Percentiles rank a stretch among this genome's conserved stretches.
phyloP scores from a whole-genome alignment of 2,797 vertebrate species.

The Clarias platycephalus region DNA sequence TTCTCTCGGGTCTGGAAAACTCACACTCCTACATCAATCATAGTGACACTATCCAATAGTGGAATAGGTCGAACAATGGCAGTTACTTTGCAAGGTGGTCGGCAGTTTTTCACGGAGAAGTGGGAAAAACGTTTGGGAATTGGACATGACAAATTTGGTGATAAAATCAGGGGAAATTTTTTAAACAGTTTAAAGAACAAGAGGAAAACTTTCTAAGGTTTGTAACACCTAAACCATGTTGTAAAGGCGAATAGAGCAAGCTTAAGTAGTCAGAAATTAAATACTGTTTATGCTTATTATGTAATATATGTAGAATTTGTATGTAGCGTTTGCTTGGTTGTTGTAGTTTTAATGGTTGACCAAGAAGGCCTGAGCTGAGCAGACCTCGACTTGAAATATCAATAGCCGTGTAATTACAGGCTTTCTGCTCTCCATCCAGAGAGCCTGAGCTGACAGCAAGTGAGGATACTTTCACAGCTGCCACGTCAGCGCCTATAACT shows the following conservation, averaged over 20 bases:
- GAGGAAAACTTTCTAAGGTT: not conserved
- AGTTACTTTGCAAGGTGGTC: too few relatives aligned
- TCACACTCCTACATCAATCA: too few relatives aligned
- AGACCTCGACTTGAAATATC: constrained; percentile 2
- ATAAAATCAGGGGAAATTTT: too few relatives aligned
- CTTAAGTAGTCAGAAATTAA: not conserved
- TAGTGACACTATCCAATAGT: too few relatives aligned
- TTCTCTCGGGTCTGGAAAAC: too few relatives aligned
- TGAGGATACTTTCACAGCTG: constrained; percentile 55
- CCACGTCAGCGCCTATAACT: constrained; percentile 65
- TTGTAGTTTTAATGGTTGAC: not conserved
- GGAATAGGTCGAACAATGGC: too few relatives aligned
- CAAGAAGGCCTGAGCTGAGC: constrained; percentile 13
- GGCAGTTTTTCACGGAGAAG: too few relatives aligned
- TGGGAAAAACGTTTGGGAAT: too few relatives aligned
- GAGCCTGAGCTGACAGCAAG: constrained; percentile 25
- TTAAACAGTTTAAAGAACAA: not conserved
- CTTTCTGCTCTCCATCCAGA: constrained; percentile 24
- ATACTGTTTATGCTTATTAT: not conserved
- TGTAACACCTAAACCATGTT: not conserved
- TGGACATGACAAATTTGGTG: too few relatives aligned
- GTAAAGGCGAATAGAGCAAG: not conserved
- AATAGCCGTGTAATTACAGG: constrained; percentile 50
- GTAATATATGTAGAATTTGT: not conserved
- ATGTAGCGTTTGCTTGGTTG: not conserved